These are phyloP conservation scores for Oconnorella tubifera DNA, from an alignment of 2,888 invertebrate species.

Conservation along the genomic window DNA sequence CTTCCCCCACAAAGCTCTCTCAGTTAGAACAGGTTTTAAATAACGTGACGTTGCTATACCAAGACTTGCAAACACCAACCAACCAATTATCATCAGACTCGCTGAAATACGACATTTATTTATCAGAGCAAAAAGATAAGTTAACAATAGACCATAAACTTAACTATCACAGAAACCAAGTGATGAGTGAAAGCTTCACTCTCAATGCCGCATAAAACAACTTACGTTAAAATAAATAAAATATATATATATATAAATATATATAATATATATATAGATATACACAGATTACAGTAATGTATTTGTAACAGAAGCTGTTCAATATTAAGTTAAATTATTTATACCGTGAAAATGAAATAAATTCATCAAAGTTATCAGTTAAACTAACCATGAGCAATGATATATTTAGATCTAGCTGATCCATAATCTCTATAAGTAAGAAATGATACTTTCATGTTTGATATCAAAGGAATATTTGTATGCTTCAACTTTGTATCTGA, in stretches of 20 bases:
- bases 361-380: neutral
- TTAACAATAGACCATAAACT: too few relatives aligned
- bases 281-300: too few relatives aligned
- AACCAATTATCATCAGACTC: slow-evolving; percentile 14
- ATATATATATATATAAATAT: neutral
- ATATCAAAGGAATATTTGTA: neutral
- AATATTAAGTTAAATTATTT: too few relatives aligned
- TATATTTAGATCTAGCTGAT: neutral
- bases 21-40: slow-evolving; percentile 7
- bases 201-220: too few relatives aligned
- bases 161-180: too few relatives aligned
- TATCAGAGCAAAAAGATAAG: too few relatives aligned
- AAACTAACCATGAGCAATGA: slow-evolving; percentile 9
- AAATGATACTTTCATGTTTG: neutral
- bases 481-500: neutral
- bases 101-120: neutral
- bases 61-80: slow-evolving; percentile 14
- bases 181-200: too few relatives aligned
- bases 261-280: too few relatives aligned
- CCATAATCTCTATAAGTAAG: neutral
- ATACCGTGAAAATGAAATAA: too few relatives aligned
- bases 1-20: slow-evolving; percentile 12
- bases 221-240: neutral
- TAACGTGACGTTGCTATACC: slow-evolving; percentile 12
- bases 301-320: neutral